A percentile compares a stretch with the other conserved stretches of the same genome.
Conservation (phyloP, 2,888 invertebrate species). For the Ashinkailepas kermadecensis region DNA sequence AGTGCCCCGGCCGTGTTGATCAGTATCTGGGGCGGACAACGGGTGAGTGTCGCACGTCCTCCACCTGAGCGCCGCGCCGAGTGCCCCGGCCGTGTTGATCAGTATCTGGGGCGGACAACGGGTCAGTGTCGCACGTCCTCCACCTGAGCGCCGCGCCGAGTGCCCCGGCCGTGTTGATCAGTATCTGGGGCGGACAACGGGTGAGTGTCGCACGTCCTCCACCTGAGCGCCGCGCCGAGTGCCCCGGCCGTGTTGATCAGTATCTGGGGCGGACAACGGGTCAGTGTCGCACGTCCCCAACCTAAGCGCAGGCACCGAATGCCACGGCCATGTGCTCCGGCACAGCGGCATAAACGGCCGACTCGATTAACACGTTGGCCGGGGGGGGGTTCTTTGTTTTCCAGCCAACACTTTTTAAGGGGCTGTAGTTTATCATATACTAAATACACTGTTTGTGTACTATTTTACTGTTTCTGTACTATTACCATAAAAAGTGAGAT, state of each 20-base stretch:
- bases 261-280: conserved; percentile 30
- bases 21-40: conserved; percentile 36
- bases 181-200: conserved; percentile 32
- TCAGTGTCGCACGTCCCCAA: conserved; percentile 37
- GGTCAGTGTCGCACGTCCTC: conserved; percentile 35
- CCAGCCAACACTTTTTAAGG: too few relatives aligned
- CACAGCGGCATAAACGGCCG: too few relatives aligned
- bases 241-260: conserved; percentile 45
- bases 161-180: conserved; percentile 46
- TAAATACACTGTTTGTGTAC: too few relatives aligned
- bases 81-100: conserved; percentile 45
- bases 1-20: conserved; percentile 45
- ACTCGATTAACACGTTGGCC: too few relatives aligned
- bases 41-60: conserved; percentile 35
- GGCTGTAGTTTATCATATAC: too few relatives aligned
- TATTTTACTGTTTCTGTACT: too few relatives aligned
- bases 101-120: conserved; percentile 35
- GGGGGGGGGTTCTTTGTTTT: too few relatives aligned
- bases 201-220: conserved; percentile 35
- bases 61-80: conserved; percentile 45
- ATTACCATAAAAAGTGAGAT: too few relatives aligned
- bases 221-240: conserved; percentile 45
- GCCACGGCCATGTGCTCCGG: conserved; percentile 41
- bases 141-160: conserved; percentile 45
- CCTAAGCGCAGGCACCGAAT: conserved; percentile 45